These are phyloP conservation scores for Proctacanthus coquilletti DNA, from an alignment of 1,140 invertebrate genomes.

Conservation along the genomic window DNA sequence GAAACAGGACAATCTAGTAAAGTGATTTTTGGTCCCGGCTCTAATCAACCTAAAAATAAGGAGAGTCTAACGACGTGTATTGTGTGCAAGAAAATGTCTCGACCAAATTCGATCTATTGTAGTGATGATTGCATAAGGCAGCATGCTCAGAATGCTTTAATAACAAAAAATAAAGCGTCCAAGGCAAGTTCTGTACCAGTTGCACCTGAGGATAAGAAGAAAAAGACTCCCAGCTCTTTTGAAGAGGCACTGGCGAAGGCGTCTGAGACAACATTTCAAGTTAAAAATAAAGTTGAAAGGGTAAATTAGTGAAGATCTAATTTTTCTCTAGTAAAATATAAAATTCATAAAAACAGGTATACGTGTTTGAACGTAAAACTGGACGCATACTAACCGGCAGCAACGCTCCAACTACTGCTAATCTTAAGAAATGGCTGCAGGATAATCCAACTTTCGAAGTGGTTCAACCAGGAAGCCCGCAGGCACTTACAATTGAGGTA, in stretches of 20 bases:
- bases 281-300: constrained; percentile 30
- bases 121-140: constrained; percentile 72
- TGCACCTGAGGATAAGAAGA: constrained; percentile 16
- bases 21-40: too few species aligned
- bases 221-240: constrained; percentile 18
- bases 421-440: constrained; percentile 67
- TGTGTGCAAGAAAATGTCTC: constrained; percentile 54
- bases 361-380: constrained; percentile 63
- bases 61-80: constrained; percentile 44
- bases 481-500: constrained; percentile 31
- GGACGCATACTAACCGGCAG: constrained; percentile 58
- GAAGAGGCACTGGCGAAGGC: constrained; percentile 21
- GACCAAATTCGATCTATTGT: constrained; percentile 66
- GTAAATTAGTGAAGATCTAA: constrained; percentile 27
- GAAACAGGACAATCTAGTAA: too few species aligned
- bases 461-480: constrained; percentile 43
- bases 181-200: constrained; percentile 4
- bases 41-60: too few species aligned
- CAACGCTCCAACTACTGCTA: constrained; percentile 59
- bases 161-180: constrained; percentile 26
- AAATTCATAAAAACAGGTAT: constrained; percentile 32
- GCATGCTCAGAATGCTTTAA: constrained; percentile 60
- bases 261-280: constrained; percentile 11
- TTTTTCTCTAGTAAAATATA: neutral
- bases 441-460: constrained; percentile 77